Base-by-base conservation (phyloP, 2,113 vertebrate species). In the Nesoenas mayeri region DNA sequence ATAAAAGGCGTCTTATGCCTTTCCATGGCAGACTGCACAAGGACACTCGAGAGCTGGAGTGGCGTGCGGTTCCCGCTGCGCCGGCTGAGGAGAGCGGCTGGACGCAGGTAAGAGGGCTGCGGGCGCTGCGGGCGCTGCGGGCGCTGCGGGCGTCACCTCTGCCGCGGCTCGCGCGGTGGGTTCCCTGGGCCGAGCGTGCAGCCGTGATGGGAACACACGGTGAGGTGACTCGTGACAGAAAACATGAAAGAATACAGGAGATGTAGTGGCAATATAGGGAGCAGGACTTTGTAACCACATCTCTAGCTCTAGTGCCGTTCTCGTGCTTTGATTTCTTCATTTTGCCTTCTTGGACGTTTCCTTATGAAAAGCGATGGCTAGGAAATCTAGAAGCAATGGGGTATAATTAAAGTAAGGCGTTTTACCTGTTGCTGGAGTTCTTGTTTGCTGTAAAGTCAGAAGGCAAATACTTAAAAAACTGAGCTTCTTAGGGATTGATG, bases 401-500 rank as follows among this genome's bases (percentile, higher is more conserved):
- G 20, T 67, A 15, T 61, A 62, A 84, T 84, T 86, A 38, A 85
- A 88, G 25, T 31, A 71, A 89, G 34, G 26, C 11, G 5, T 82
- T 95, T 92, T 38, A 96, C 95, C 93, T 95, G 86, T 91, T 95
- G 65, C 61, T 84, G 6, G 73, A 42, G 34, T 72, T 88, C 48
- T 83, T 92, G 47, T 47, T 87, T 18, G 32, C 73, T 89, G 10
- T 74, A 10, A 70, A 85, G 48, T 62, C 40, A 78, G 38, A 36
- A 90, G 67, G 73, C 58, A 89, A 81, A 82, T 80, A 89, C 32
- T 88, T 78, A 51, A 72, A 78, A 95, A 82, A 24, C 57, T 87
- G 42, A 91, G 96, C 87, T 91, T 90, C 95, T 93, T 95, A 96
- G 18, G 11, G 40, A 11, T 81, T 93, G 89, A 85, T 77, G 85